Evolutionary conservation across 2,888 invertebrate species (phyloP).

Genomic region (Blastobasis adustella): DNA sequence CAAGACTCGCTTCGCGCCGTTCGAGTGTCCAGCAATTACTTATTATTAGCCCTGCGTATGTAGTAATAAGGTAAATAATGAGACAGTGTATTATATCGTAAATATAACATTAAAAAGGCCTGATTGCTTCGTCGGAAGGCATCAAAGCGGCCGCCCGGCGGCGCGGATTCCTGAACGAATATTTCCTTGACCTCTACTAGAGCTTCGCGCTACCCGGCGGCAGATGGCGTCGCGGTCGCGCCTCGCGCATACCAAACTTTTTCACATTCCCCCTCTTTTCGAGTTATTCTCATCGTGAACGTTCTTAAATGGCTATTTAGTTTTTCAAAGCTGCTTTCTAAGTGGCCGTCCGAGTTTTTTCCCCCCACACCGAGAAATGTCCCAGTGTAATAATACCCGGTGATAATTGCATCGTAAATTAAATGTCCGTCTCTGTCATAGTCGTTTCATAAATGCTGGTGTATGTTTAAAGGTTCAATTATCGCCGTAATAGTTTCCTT

Average conservation of each 20-base stretch:
- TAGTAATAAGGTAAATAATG: slow-evolving; percentile 71
- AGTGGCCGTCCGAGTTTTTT: slow-evolving; percentile 50
- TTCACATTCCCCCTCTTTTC: slow-evolving; percentile 30
- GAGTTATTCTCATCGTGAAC: slow-evolving; percentile 63
- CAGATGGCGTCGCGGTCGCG: slow-evolving; percentile 68
- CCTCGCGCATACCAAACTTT: slow-evolving; percentile 41
- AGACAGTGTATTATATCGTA: slow-evolving; percentile 72
- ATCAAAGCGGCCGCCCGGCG: slow-evolving; percentile 66
- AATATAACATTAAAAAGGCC: slow-evolving; percentile 70
- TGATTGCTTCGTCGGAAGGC: slow-evolving; percentile 72
- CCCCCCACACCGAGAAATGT: slow-evolving; percentile 38
- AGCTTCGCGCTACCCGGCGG: slow-evolving; percentile 54
- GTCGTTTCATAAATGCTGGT: slow-evolving; percentile 51
- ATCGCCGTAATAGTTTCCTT: slow-evolving; percentile 16
- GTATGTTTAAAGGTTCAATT: slow-evolving; percentile 31
- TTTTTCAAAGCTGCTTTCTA: slow-evolving; percentile 71
- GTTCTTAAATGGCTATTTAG: slow-evolving; percentile 65
- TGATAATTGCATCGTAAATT: slow-evolving; percentile 62
- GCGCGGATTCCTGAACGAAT: slow-evolving; percentile 57
- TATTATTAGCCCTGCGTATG: slow-evolving; percentile 59
- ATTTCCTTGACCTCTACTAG: slow-evolving; percentile 57
- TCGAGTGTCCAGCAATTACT: slow-evolving; percentile 59
- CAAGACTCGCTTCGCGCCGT: slow-evolving; percentile 25
- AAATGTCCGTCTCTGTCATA: slow-evolving; percentile 42
- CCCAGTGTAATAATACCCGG: slow-evolving; percentile 60